Conservation (phyloP, 2,797 vertebrate species). For the Sardinella longiceps region DNA sequence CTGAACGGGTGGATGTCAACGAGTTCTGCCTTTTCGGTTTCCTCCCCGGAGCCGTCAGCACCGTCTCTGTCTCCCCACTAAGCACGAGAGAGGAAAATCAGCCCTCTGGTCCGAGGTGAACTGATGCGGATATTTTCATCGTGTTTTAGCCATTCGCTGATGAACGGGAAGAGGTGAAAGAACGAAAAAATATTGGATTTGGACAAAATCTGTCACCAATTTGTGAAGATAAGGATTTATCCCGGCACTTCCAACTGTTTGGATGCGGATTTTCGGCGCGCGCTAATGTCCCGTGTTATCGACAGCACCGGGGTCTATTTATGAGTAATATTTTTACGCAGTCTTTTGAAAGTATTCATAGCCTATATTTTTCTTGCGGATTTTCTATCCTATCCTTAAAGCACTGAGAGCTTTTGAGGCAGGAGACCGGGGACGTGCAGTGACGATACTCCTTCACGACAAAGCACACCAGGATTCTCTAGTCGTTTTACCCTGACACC, state of each 20-base stretch:
- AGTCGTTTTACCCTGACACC: conserved; percentile 14
- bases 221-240: background rate
- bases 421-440: background rate
- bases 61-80: background rate
- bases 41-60: conserved; percentile 14
- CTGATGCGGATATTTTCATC: conserved; percentile 5
- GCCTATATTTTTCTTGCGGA: background rate
- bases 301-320: background rate
- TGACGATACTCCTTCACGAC: background rate
- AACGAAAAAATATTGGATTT: conserved; percentile 2
- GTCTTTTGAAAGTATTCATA: conserved; percentile 1
- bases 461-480: conserved; percentile 2
- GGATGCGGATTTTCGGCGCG: background rate
- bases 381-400: background rate
- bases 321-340: background rate
- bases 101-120: background rate
- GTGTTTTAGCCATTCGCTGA: background rate
- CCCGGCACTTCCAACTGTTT: background rate
- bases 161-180: background rate
- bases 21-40: background rate
- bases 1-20: conserved; percentile 4
- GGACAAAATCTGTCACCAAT: background rate
- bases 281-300: conserved; percentile 13
- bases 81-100: background rate
- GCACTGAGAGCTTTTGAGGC: background rate